These are phyloP conservation scores for Trididemnum nubilum DNA, from an alignment of 23 tunicate genomes.

Conservation along the genomic window DNA sequence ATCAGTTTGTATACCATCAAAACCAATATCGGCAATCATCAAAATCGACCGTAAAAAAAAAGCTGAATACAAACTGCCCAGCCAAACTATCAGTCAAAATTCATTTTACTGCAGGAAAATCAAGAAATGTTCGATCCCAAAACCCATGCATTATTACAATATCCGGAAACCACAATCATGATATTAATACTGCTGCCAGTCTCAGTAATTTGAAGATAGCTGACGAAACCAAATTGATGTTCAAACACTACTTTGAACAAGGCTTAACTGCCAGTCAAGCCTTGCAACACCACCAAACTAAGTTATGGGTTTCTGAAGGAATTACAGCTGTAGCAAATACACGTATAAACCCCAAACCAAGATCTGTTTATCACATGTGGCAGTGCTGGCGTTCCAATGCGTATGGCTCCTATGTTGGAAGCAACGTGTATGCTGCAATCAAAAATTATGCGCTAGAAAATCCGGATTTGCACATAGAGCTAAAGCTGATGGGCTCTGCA, in stretches of 20 bases:
- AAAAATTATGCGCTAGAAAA: background rate
- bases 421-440: no score
- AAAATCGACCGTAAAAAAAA: background rate
- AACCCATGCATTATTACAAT: slow-evolving; percentile 5
- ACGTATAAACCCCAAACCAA: background rate
- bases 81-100: slow-evolving; percentile 1
- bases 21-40: slow-evolving; percentile 4
- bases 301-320: background rate
- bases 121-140: background rate
- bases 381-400: background rate
- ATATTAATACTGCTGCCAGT: background rate
- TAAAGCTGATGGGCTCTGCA: background rate
- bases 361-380: background rate
- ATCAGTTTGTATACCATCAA: background rate
- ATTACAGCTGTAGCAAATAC: background rate
- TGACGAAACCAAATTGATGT: background rate
- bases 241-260: background rate
- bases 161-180: slow-evolving; percentile 2
- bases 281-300: background rate
- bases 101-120: background rate
- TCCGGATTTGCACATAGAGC: background rate
- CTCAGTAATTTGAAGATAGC: background rate
- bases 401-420: background rate
- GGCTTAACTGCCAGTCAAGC: background rate
- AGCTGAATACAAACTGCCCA: background rate